Percentiles rank a stretch among this genome's conserved stretches.
Evolutionary conservation across 2,797 vertebrate species (phyloP).

Genomic region (Champsocephalus esox): DNA sequence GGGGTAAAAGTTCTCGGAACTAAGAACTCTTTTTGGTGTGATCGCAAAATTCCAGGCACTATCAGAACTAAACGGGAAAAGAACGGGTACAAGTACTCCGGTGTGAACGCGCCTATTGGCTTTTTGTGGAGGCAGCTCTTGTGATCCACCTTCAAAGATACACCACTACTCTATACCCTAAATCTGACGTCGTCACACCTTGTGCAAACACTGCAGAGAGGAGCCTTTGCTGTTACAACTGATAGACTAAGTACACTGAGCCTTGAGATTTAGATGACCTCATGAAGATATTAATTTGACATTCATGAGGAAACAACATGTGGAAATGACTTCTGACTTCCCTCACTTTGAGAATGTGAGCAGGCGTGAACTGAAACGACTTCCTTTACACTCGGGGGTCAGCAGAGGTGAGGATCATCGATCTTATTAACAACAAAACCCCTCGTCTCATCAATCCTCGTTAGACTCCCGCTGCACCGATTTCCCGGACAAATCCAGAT

Average conservation of each 20-base stretch:
- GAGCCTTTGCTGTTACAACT: background rate
- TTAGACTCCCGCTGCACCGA: background rate
- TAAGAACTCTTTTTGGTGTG: too few relatives aligned
- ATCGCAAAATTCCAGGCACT: too few relatives aligned
- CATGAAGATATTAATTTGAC: background rate
- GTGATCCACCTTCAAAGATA: too few relatives aligned
- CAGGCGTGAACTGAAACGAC: conserved; percentile 7
- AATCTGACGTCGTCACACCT: conserved; percentile 11
- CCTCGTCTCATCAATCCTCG: conserved; percentile 41
- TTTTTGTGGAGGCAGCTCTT: too few relatives aligned
- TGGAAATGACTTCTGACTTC: background rate
- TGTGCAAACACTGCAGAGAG: background rate
- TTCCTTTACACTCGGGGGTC: conserved; percentile 31
- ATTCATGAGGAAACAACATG: background rate
- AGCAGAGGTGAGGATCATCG: conserved; percentile 31
- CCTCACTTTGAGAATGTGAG: background rate
- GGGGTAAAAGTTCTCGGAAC: too few relatives aligned
- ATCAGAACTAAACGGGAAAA: too few relatives aligned
- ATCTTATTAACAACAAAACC: conserved; percentile 35
- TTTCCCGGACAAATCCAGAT: conserved; percentile 31
- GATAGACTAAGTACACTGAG: background rate
- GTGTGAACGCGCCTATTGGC: too few relatives aligned
- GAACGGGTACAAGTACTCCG: too few relatives aligned
- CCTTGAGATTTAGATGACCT: background rate
- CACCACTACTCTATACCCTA: background rate